Evolutionary conservation across 1,140 invertebrate genomes (phyloP).

Genomic region (Drosophila willistoni): DNA sequence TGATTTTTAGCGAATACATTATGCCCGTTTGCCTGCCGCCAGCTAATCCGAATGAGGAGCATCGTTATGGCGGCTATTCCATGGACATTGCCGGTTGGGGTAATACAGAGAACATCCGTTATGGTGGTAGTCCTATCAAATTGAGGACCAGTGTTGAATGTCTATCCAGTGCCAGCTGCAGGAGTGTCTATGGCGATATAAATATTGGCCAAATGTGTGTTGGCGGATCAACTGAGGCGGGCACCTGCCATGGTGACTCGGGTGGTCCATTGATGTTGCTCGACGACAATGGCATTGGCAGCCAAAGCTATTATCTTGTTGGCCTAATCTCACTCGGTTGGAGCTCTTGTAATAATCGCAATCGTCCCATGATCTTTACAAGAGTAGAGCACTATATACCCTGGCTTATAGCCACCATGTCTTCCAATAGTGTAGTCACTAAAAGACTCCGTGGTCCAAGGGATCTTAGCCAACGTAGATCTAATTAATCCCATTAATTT

Average conservation of each 20-base stretch:
- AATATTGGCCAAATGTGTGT: conserved; percentile 43
- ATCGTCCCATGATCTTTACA: conserved; percentile 52
- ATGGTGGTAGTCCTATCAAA: conserved; percentile 40
- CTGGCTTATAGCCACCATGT: conserved; percentile 39
- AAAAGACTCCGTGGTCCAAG: too few species aligned
- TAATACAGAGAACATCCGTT: conserved; percentile 28
- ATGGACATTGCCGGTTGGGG: conserved; percentile 64
- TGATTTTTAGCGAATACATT: conserved; percentile 34
- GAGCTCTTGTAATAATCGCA: conserved; percentile 19
- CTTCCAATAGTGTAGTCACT: not conserved
- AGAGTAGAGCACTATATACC: conserved; percentile 45
- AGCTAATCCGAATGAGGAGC: not conserved
- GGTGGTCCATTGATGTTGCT: conserved; percentile 53
- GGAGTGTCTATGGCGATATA: conserved; percentile 10
- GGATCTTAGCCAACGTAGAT: too few species aligned
- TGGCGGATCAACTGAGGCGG: conserved; percentile 23
- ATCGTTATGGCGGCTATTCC: conserved; percentile 34
- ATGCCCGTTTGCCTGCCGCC: conserved; percentile 50
- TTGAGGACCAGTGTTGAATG: conserved; percentile 27
- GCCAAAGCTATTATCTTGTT: conserved; percentile 24
- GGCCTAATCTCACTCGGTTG: conserved; percentile 50
- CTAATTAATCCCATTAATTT: too few species aligned
- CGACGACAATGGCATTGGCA: conserved; percentile 14
- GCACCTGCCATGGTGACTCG: conserved; percentile 51
- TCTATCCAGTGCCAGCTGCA: conserved; percentile 26